A percentile compares a stretch with the other conserved stretches of the same genome.
These are phyloP conservation scores for Sminthopsis crassicaudata DNA, from an alignment of 2,113 vertebrate species.

Conservation along the genomic window DNA sequence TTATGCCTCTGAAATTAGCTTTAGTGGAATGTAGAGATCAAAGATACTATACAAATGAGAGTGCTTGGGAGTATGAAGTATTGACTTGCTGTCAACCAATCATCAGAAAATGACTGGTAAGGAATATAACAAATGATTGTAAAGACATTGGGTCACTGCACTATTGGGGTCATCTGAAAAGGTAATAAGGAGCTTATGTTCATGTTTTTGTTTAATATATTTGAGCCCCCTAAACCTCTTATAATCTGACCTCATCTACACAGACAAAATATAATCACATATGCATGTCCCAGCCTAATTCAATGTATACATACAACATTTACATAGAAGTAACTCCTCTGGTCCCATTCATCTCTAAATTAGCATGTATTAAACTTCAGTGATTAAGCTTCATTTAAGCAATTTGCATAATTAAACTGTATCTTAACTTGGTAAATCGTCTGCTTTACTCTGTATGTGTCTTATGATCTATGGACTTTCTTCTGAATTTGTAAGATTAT, in stretches of 20 bases:
- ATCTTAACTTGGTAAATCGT: neutral
- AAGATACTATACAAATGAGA: slow-evolving; percentile 52
- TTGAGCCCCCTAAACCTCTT: neutral
- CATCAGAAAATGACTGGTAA: slow-evolving; percentile 45
- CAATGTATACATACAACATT: neutral
- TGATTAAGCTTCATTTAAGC: neutral
- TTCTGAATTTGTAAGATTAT: neutral
- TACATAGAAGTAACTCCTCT: neutral
- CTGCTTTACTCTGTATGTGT: neutral
- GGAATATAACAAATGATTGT: slow-evolving; percentile 3
- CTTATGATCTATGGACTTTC: neutral
- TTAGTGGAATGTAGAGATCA: slow-evolving; percentile 37
- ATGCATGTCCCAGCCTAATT: neutral
- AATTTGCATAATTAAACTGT: neutral
- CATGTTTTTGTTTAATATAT: neutral
- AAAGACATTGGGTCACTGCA: neutral
- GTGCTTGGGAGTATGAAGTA: slow-evolving; percentile 39
- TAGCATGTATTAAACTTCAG: neutral
- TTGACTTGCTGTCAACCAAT: slow-evolving; percentile 38
- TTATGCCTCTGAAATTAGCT: neutral
- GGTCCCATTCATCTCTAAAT: neutral
- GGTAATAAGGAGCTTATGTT: slow-evolving; percentile 34
- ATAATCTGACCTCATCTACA: neutral
- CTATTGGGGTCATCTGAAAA: neutral
- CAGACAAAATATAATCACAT: neutral